These are phyloP conservation scores for Chalcosyrphus nemorum DNA, from an alignment of 2,888 invertebrate genomes.

Conservation along the genomic window DNA sequence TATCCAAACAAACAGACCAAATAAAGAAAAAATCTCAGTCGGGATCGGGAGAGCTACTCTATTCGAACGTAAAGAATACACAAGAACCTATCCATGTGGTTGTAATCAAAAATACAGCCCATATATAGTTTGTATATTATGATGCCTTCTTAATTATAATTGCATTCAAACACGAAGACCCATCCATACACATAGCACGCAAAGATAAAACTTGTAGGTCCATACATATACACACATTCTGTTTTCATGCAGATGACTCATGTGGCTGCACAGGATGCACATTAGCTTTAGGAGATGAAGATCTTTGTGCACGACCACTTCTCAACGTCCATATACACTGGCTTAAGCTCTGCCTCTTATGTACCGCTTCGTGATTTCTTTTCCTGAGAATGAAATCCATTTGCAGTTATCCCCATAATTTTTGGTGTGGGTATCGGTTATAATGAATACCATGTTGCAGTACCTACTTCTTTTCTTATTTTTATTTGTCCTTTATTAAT, in stretches of 20 bases:
- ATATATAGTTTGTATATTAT: constrained; percentile 3
- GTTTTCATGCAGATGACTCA: constrained; percentile 50
- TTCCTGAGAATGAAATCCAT: constrained; percentile 20
- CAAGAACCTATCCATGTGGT: neutral
- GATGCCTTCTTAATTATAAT: constrained; percentile 60
- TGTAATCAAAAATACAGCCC: constrained; percentile 2
- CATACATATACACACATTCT: constrained; percentile 7
- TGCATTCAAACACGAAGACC: constrained; percentile 46
- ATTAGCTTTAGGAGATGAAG: constrained; percentile 32
- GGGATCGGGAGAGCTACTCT: constrained; percentile 2
- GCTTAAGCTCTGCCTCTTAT: constrained; percentile 24
- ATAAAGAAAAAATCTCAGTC: constrained; percentile 22
- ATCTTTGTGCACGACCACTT: constrained; percentile 34
- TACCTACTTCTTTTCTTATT: constrained; percentile 19
- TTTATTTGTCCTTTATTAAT: constrained; percentile 12
- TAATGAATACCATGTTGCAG: constrained; percentile 20
- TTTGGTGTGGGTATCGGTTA: constrained; percentile 44
- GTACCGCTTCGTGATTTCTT: constrained; percentile 36
- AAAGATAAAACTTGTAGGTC: constrained; percentile 44
- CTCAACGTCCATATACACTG: constrained; percentile 14
- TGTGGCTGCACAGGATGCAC: constrained; percentile 10
- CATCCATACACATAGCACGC: constrained; percentile 2
- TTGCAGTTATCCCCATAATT: constrained; percentile 16
- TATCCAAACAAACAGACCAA: constrained; percentile 43
- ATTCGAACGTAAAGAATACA: too few species aligned